These are phyloP conservation scores for Brenthis daphne DNA, from an alignment of 2,888 invertebrate genomes.

Conservation along the genomic window DNA sequence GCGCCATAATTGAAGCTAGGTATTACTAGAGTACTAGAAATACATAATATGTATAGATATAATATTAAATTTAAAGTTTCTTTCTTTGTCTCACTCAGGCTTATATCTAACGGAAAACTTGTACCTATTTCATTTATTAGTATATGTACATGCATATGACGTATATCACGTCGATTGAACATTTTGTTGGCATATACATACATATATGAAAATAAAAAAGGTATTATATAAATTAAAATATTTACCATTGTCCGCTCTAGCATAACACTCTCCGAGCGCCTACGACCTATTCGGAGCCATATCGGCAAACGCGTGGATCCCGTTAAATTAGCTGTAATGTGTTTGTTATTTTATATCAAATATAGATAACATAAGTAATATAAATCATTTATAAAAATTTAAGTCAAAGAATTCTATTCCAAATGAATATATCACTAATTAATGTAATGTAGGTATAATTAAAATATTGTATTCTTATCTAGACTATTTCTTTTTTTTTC, in stretches of 20 bases:
- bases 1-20: neutral
- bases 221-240: neutral
- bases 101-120: no score
- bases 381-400: neutral
- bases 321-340: constrained; percentile 18
- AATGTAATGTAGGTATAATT: neutral
- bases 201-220: neutral
- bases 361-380: neutral
- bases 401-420: neutral
- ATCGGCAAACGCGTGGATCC: constrained; percentile 18
- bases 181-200: neutral
- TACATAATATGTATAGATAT: no score
- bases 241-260: neutral
- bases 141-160: no score
- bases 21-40: no score
- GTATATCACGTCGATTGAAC: no score
- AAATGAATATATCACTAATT: neutral
- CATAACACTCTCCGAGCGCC: constrained; percentile 23
- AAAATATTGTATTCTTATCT: no score
- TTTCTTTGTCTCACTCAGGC: no score
- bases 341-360: constrained; percentile 9
- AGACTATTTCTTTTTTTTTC: no score
- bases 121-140: no score
- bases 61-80: no score
- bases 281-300: constrained; percentile 20